A percentile compares a stretch with the other conserved stretches of the same genome.
These are phyloP conservation scores for Diploscapter pachys DNA, from an alignment of 1,140 invertebrate genomes.

Conservation along the genomic window DNA sequence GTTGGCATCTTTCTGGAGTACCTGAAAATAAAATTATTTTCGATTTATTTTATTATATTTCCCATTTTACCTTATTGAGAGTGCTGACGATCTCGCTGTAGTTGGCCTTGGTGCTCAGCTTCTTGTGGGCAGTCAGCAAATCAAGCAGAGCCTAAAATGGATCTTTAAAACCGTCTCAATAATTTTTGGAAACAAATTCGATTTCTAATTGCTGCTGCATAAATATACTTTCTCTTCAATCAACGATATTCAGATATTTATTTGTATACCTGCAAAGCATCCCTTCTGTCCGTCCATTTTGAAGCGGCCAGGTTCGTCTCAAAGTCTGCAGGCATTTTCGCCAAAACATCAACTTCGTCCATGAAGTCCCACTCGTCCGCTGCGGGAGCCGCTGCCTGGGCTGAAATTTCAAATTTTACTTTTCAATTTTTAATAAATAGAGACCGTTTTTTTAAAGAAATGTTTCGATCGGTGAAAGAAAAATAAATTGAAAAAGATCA, in stretches of 20 bases:
- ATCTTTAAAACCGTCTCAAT: too few species aligned
- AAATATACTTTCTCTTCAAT: too few species aligned
- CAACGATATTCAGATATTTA: neutral
- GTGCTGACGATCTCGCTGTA: slow-evolving; percentile 82
- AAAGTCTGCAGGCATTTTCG: slow-evolving; percentile 89
- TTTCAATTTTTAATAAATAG: neutral
- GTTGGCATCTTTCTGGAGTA: slow-evolving; percentile 85
- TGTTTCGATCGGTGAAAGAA: too few species aligned
- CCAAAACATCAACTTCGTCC: slow-evolving; percentile 85
- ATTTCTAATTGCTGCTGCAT: too few species aligned
- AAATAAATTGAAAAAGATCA: too few species aligned
- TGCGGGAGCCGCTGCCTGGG: neutral
- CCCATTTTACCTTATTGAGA: slow-evolving; percentile 75
- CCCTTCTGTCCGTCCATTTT: slow-evolving; percentile 95
- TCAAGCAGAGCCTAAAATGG: slow-evolving; percentile 71
- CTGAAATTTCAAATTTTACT: neutral
- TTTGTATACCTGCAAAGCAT: slow-evolving; percentile 67
- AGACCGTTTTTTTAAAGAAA: neutral
- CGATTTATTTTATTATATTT: slow-evolving; percentile 8
- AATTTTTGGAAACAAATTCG: too few species aligned
- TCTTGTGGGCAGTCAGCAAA: slow-evolving; percentile 71
- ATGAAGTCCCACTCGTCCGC: slow-evolving; percentile 70
- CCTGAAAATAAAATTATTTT: slow-evolving; percentile 29
- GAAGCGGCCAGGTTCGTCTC: slow-evolving; percentile 76
- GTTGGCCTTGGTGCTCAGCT: slow-evolving; percentile 41